Conservation (phyloP, 2,888 invertebrate species). For the Platycheirus rosarum region DNA sequence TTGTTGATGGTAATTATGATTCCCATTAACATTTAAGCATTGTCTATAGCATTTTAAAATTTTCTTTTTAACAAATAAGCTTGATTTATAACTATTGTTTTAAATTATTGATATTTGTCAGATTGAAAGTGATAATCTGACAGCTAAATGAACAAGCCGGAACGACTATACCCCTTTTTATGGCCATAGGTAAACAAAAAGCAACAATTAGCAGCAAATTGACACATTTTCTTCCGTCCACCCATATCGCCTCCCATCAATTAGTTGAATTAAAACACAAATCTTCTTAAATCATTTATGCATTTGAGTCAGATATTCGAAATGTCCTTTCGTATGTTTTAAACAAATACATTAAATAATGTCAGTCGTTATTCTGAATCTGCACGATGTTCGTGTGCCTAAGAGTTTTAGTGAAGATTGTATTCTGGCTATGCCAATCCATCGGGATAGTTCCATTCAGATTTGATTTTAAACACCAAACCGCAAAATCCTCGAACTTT, state of each 20-base stretch:
- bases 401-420: slow-evolving; percentile 8
- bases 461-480: slow-evolving; percentile 4
- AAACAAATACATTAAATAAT: background rate
- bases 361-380: background rate
- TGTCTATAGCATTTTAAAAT: too few relatives aligned
- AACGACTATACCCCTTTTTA: background rate
- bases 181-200: background rate
- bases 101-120: slow-evolving; percentile 39
- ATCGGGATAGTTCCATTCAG: slow-evolving; percentile 69
- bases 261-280: slow-evolving; percentile 53
- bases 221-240: slow-evolving; percentile 15
- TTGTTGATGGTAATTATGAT: too few relatives aligned
- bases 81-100: too few relatives aligned
- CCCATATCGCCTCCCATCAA: slow-evolving; percentile 32
- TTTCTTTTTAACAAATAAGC: too few relatives aligned
- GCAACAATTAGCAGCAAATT: slow-evolving; percentile 23
- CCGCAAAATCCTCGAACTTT: slow-evolving; percentile 17
- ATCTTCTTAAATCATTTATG: slow-evolving; percentile 30
- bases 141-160: slow-evolving; percentile 46
- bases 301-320: background rate
- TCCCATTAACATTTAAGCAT: too few relatives aligned
- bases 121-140: slow-evolving; percentile 56
- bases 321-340: background rate
- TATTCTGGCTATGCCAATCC: slow-evolving; percentile 42
- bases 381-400: slow-evolving; percentile 43